A percentile compares a stretch with the other conserved stretches of the same genome.
Conservation (phyloP, 1,140 invertebrate genomes). For the Dreissena polymorpha region DNA sequence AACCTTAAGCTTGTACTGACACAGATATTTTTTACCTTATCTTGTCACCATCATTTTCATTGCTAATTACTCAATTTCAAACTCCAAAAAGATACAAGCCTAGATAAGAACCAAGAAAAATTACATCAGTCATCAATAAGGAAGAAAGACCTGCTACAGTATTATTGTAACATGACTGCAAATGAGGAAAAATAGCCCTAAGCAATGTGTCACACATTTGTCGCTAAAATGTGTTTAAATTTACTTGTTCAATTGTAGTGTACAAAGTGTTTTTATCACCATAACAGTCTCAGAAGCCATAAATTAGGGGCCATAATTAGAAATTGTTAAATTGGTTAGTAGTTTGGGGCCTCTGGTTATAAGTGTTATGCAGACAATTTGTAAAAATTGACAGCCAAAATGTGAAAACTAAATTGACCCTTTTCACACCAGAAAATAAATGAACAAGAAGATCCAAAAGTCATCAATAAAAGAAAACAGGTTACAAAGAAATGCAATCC, state of each 20-base stretch:
- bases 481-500: no score
- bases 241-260: neutral
- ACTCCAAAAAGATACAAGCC: neutral
- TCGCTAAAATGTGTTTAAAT: neutral
- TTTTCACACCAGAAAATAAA: no score
- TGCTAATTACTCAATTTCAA: conserved; percentile 3
- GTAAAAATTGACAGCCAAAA: neutral
- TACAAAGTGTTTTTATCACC: neutral
- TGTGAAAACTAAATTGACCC: neutral
- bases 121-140: conserved; percentile 4
- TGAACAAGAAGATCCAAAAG: no score
- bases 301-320: neutral
- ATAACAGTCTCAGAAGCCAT: neutral
- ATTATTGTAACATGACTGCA: neutral
- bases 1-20: neutral
- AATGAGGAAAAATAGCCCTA: neutral
- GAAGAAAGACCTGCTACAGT: neutral
- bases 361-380: neutral
- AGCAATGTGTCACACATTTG: neutral
- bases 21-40: neutral
- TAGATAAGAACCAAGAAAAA: neutral
- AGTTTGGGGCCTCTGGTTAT: neutral
- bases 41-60: neutral
- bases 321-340: neutral
- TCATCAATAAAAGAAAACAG: no score